These are phyloP conservation scores for Grapholita molesta DNA, from an alignment of 1,140 invertebrate species.

Conservation along the genomic window DNA sequence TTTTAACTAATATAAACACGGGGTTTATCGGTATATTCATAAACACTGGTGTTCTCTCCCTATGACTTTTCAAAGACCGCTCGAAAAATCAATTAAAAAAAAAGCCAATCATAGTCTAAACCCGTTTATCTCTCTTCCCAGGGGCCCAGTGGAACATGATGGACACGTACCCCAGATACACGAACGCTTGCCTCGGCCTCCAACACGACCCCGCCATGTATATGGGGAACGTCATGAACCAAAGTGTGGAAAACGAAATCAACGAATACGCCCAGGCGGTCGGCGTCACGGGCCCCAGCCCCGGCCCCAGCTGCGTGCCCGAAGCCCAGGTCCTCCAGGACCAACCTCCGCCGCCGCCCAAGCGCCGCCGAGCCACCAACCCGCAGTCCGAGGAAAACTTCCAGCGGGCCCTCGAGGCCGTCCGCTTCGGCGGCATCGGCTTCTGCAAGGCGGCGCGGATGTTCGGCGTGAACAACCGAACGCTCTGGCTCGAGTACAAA, in stretches of 20 bases:
- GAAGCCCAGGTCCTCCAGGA: conserved; percentile 24
- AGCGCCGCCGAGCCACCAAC: conserved; percentile 67
- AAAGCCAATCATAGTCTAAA: conserved; percentile 37
- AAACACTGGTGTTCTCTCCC: too few species aligned
- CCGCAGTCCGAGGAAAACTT: conserved; percentile 89
- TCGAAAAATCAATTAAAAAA: too few species aligned
- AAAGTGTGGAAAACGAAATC: conserved; percentile 46
- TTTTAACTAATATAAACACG: too few species aligned
- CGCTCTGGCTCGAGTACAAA: conserved; percentile 90
- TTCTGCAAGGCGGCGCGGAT: conserved; percentile 90
- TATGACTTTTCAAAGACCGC: too few species aligned
- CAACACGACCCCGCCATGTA: conserved; percentile 57
- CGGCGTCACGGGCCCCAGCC: conserved; percentile 49
- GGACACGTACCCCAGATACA: conserved; percentile 65
- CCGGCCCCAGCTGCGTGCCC: conserved; percentile 31
- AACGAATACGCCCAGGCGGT: conserved; percentile 46
- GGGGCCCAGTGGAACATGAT: conserved; percentile 71
- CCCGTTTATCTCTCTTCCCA: conserved; percentile 77
- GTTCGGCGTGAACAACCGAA: conserved; percentile 90
- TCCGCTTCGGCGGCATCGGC: conserved; percentile 88
- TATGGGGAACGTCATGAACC: conserved; percentile 56
- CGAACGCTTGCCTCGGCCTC: conserved; percentile 51
- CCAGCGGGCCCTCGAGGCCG: conserved; percentile 86
- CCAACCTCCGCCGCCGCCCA: conserved; percentile 23
- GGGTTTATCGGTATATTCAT: too few species aligned